Conservation (phyloP, 1,140 invertebrate genomes). For the Drosophila auraria region DNA sequence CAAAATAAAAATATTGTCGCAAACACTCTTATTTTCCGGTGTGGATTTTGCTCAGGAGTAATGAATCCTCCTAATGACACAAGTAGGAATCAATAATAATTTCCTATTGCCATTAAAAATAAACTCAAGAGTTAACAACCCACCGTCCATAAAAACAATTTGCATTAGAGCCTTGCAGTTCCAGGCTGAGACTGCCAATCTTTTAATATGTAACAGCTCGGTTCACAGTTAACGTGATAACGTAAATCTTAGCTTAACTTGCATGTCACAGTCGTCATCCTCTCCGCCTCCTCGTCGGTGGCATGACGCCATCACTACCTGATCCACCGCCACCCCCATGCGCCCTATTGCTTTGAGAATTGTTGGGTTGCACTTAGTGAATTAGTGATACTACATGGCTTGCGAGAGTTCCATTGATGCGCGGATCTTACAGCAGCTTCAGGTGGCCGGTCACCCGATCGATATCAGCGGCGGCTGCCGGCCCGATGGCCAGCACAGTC, state of each 20-base stretch:
- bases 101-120: not conserved
- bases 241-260: conserved; percentile 60
- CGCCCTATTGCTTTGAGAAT: conserved; percentile 68
- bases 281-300: not conserved
- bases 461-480: conserved; percentile 90
- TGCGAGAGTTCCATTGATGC: conserved; percentile 6
- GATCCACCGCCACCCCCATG: conserved; percentile 14
- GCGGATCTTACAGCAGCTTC: conserved; percentile 89
- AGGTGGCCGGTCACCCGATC: conserved; percentile 95
- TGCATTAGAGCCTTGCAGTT: conserved; percentile 35
- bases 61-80: too few relatives aligned
- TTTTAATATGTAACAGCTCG: conserved; percentile 68
- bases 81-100: too few relatives aligned
- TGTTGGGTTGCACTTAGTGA: conserved; percentile 36
- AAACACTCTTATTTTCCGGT: too few relatives aligned
- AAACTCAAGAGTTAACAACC: not conserved
- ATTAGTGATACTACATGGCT: conserved; percentile 32
- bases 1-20: not conserved
- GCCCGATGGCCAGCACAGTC: conserved; percentile 96
- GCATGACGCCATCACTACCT: conserved; percentile 16
- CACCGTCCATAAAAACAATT: conserved; percentile 14
- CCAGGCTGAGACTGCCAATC: conserved; percentile 30
- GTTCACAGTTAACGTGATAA: conserved; percentile 60
- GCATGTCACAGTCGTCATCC: conserved; percentile 54
- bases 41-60: too few relatives aligned